Conservation (phyloP, 92 coral and sea anemone genomes). For the Metridium senile region DNA sequence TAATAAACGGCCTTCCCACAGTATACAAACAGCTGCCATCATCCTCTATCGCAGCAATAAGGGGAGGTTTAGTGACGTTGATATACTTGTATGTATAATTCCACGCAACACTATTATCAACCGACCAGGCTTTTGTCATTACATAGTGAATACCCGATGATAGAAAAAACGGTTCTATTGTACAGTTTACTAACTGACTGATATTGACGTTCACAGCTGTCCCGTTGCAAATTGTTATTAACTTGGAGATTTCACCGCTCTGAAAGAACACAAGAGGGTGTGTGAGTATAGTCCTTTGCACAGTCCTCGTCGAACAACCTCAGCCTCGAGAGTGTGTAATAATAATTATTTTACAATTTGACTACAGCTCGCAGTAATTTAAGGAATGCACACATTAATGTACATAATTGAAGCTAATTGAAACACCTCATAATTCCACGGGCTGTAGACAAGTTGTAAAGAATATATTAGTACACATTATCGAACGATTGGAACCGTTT, state of each 20-base stretch:
- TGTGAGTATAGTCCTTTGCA: too few relatives aligned
- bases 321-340: background rate
- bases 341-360: background rate
- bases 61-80: slow-evolving; percentile 4
- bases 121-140: background rate
- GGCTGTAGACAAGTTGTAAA: too few relatives aligned
- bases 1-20: background rate
- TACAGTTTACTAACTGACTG: background rate
- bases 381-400: too few relatives aligned
- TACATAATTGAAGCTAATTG: too few relatives aligned
- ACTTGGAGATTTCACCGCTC: background rate
- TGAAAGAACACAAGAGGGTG: too few relatives aligned
- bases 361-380: too few relatives aligned
- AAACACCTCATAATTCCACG: too few relatives aligned
- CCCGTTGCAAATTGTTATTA: background rate
- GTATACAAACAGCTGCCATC: background rate
- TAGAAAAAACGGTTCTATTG: background rate
- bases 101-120: background rate
- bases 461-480: too few relatives aligned
- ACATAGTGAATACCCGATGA: background rate
- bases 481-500: too few relatives aligned
- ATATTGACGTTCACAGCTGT: background rate
- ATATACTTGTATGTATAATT: background rate
- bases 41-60: background rate
- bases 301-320: too few relatives aligned